Percentiles rank a stretch among this genome's conserved stretches.
Conservation (phyloP, 2,113 vertebrate species). For the Picathartes gymnocephalus region DNA sequence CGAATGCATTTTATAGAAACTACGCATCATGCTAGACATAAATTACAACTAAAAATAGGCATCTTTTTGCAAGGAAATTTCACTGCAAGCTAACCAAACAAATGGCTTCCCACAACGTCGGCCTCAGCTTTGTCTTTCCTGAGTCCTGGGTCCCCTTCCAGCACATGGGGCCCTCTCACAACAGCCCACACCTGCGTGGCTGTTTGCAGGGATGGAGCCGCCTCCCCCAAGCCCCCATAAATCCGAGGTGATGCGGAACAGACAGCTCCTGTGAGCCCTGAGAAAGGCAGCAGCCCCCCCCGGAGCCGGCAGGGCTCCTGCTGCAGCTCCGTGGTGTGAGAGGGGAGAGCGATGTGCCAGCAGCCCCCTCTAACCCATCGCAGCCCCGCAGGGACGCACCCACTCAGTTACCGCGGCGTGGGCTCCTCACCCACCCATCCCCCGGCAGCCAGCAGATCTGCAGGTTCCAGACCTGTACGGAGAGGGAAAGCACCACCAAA, state of each 20-base stretch:
- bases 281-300: not conserved
- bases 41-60: not conserved
- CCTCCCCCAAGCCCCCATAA: not conserved
- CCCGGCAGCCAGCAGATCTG: not conserved
- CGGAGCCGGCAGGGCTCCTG: not conserved
- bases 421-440: conserved; percentile 8
- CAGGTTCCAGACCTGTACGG: conserved; percentile 6
- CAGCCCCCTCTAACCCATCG: not conserved
- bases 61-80: not conserved
- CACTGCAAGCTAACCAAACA: not conserved
- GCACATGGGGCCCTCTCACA: not conserved
- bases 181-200: accelerated
- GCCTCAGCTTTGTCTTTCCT: not conserved
- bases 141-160: too few relatives aligned
- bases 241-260: not conserved
- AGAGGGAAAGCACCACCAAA: conserved; percentile 28
- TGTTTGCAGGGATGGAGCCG: not conserved
- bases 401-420: not conserved
- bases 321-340: not conserved
- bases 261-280: not conserved
- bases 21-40: not conserved
- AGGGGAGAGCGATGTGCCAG: not conserved
- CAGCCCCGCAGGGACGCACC: not conserved
- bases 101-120: not conserved
- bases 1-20: not conserved